Percentiles rank a stretch among this genome's conserved stretches.
These are phyloP conservation scores for Ypsolopha sequella DNA, from an alignment of 2,888 invertebrate species.

Conservation along the genomic window DNA sequence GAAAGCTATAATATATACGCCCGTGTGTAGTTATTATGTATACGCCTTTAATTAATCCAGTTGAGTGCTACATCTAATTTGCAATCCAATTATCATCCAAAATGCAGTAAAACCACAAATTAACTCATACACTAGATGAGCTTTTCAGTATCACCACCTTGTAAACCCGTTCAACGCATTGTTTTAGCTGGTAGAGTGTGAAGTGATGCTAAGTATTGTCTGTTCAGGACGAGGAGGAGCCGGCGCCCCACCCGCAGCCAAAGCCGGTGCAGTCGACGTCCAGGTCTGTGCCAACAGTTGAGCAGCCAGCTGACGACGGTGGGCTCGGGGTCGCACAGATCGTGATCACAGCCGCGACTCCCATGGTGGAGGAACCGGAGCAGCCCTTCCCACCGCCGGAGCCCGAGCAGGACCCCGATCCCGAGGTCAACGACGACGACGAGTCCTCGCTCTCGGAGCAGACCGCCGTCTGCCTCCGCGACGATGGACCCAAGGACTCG, in stretches of 20 bases:
- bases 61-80: too few relatives aligned
- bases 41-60: too few relatives aligned
- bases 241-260: slow-evolving; percentile 19
- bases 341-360: slow-evolving; percentile 94
- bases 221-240: slow-evolving; percentile 21
- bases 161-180: too few relatives aligned
- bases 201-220: neutral
- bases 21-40: too few relatives aligned
- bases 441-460: slow-evolving; percentile 62
- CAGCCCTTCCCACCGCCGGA: slow-evolving; percentile 79
- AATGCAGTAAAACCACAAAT: too few relatives aligned
- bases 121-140: too few relatives aligned
- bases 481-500: slow-evolving; percentile 70
- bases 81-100: too few relatives aligned
- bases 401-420: slow-evolving; percentile 27
- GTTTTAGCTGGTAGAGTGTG: too few relatives aligned
- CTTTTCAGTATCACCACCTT: too few relatives aligned
- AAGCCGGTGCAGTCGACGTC: slow-evolving; percentile 22
- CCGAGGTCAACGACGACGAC: slow-evolving; percentile 45
- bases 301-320: slow-evolving; percentile 61
- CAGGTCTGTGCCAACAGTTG: slow-evolving; percentile 28
- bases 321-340: slow-evolving; percentile 90
- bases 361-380: slow-evolving; percentile 89
- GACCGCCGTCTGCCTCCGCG: slow-evolving; percentile 53
- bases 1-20: too few relatives aligned